These are phyloP conservation scores for Alcis repandata DNA, from an alignment of 2,888 invertebrate genomes.

Conservation along the genomic window DNA sequence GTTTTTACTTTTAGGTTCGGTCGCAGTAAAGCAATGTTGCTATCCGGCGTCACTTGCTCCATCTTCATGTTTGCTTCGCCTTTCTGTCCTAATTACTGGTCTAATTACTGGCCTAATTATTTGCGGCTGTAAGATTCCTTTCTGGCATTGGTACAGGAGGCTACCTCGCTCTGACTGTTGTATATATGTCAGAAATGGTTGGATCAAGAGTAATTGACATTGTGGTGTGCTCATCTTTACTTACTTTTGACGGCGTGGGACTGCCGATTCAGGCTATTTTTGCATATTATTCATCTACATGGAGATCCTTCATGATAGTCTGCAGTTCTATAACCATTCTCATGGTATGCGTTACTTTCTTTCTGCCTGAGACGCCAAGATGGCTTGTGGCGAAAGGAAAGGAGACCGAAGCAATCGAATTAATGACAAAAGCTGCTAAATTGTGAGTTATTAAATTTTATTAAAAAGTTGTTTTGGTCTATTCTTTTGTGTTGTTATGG, in stretches of 20 bases:
- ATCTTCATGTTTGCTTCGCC: slow-evolving; percentile 88
- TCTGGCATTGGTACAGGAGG: slow-evolving; percentile 91
- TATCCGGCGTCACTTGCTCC: slow-evolving; percentile 88
- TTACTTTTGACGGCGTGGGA: slow-evolving; percentile 58
- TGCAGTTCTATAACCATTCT: slow-evolving; percentile 52
- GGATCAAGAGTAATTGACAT: slow-evolving; percentile 80
- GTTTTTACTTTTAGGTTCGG: slow-evolving; percentile 61
- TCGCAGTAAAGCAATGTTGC: slow-evolving; percentile 87
- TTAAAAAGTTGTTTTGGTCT: too few species aligned
- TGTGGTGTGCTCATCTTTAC: slow-evolving; percentile 51
- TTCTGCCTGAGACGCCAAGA: slow-evolving; percentile 69
- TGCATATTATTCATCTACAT: slow-evolving; percentile 61
- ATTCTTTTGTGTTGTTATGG: too few species aligned
- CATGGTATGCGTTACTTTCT: slow-evolving; percentile 53
- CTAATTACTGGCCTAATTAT: slow-evolving; percentile 80
- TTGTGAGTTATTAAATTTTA: slow-evolving; percentile 54
- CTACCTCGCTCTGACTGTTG: slow-evolving; percentile 86
- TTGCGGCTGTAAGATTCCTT: slow-evolving; percentile 88
- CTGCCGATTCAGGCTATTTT: slow-evolving; percentile 56
- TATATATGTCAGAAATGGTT: slow-evolving; percentile 86
- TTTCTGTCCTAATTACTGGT: slow-evolving; percentile 85
- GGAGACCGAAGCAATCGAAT: slow-evolving; percentile 53
- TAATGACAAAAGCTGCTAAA: slow-evolving; percentile 64
- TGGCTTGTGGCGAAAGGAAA: slow-evolving; percentile 67
- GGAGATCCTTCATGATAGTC: slow-evolving; percentile 58